Evolutionary conservation across 2,113 vertebrate species (phyloP), one percentile per base, ranked within the genome.

Genomic region (Poeciliopsis turrubarensis): DNA sequence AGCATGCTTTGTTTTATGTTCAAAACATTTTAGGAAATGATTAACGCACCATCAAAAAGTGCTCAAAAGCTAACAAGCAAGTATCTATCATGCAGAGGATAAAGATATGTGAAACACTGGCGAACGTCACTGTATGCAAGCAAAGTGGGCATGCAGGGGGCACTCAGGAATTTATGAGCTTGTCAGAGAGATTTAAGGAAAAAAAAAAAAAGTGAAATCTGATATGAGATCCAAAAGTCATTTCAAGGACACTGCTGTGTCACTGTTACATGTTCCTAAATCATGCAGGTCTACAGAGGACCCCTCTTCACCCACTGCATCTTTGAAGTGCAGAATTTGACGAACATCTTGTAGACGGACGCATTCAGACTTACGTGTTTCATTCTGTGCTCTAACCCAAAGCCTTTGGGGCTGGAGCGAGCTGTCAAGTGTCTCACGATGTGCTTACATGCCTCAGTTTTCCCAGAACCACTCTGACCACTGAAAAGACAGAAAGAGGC

Each of bases 391-490:
- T 98, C 95, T 78, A 97, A 90, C 3, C 85, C 22, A 34, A 94
- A 93, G 72, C 91, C 92, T 93, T 94, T 95, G 77, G 91, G 79
- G 82, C 80, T 89, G 47, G 95, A 94, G 65, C 97, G 95, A 30
- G 94, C 93, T 29, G 92, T 89, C 68, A 99, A 94, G 84, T 99
- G 97, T 80, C 94, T 96, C 82, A 96, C 84, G 44, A 99, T 96
- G 75, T 99, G 97, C 73, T 96, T 97, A 89, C 94, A 95, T 69
- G 96, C 96, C 90, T 97, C 95, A 0, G 95, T 95, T 89, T 99
- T 99, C 60, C 98, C 98, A 66, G 98, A 98, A 68, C 98, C 97
- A 88, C 97, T 96, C 92, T 99, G 97, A 71, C 98, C 98, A 87
- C 98, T 98, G 78, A 2, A 81, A 68, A 68, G 64, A 89, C 13